Base-by-base conservation (phyloP, 2,888 invertebrate genomes). In the Eristalis arbustorum region DNA sequence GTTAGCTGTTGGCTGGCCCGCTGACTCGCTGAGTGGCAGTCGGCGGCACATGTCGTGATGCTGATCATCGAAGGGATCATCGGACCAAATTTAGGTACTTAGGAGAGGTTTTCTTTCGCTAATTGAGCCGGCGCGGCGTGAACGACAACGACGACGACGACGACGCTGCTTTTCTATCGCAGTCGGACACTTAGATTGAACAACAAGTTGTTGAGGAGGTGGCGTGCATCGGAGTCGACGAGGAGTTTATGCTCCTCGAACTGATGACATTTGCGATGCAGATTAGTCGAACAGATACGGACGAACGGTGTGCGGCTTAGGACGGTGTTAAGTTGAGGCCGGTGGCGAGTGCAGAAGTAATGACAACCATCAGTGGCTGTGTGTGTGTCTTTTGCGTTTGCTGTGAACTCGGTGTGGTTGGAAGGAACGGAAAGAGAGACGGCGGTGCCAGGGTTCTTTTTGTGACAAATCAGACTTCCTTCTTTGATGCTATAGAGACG, bases 31-130 rank as follows among this genome's bases (percentile, higher is more conserved):
- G 59, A 59, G 59, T 25, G 59, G 59, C 59, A 25, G 23, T 59
- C 49, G 64, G 56, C 64, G 73, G 85, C 85, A 85, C 77, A 85
- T 83, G 87, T 87, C 87, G 87, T 87, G 87, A 87, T 87, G 87
- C 75, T 87, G 87, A 87, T 87, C 87, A 87, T 87, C 87, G 66
- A 49, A 83, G 72, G 83, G 87, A 83, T 87, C 83, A 83, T 75
- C 75, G 75, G 71, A 87, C 87, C 83, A 87, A 87, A 87, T 82
- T 78, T 82, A 77, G 69, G 71, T 76, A 67, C 42, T 72, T 22
- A 76, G 73, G 62, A 79, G 71, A 67, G 71, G 75, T 63, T 78
- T 78, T 68, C 59, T 34, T 28, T 37, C 72, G 78, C 87, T 87
- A 87, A 87, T 87, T 87, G 83, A 79, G 40, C 76, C 72, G 28